Conservation (phyloP, 1,140 invertebrate genomes). For the silkworm (Bombyx mori) region ASM3026992v2 NC_085116.1:1198001-1198500, state of each 20-base stretch:
- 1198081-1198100: no score
- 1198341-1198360: constrained; percentile 69
- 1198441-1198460: constrained; percentile 24
- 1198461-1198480: constrained; percentile 27
- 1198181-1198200: no score
- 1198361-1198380: constrained; percentile 67
- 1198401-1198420: constrained; percentile 28
- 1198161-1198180: no score
- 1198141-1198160: no score
- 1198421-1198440: constrained; percentile 19
- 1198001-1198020: no score
- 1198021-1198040: no score
- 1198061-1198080: no score
- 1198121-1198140: no score
- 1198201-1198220: no score
- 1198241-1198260: background rate
- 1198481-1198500: constrained; percentile 66
- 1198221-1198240: no score
- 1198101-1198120: no score
- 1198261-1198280: constrained; percentile 12
- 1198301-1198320: constrained; percentile 69
- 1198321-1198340: constrained; percentile 70
- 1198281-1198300: constrained; percentile 52
- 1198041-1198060: no score
- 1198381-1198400: constrained; percentile 50